Evolutionary conservation across 2,113 vertebrate genomes (phyloP), one percentile per base, ranked within the genome.

Genomic region (Tretioscincus oriximinensis): DNA sequence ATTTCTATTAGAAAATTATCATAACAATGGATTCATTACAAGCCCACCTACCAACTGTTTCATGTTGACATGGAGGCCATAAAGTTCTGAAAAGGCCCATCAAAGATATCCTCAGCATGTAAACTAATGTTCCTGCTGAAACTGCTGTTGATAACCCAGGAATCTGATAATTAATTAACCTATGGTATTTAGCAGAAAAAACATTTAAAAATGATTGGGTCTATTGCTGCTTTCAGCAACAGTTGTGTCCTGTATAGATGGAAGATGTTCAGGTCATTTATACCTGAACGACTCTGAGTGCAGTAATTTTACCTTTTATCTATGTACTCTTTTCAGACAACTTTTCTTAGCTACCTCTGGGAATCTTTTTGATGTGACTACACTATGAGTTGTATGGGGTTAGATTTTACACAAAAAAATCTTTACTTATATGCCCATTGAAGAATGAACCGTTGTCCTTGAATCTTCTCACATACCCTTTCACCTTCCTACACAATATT

Each of bases 381-480:
- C 18, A 61, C 35, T 8, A 64, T 29, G 45, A 0, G 0, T 1
- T 45, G 60, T 73, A 63, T 35, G 2, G 1, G 74, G 16, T 58
- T 81, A 28, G 26, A 26, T 58, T 66, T 47, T 21, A 76, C 21
- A 75, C 1, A 45, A 64, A 67, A 9, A 0, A 29, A 75, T 16
- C 28, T 67, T 80, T 64, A 78, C 7, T 10, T 79, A 69, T 0
- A 0, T 35, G n/a, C 51, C 3, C 64, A 20, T 64, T 80, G 74
- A 7, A 1, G 73, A 83, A 35, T 0, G 1, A 86, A 14, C 20
- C 22, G 84, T 78, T 20, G 26, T 5, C 63, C 73, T 73, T 63
- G 2, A 28, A 64, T 54, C 6, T 49, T 10, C 47, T 49, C 10
- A 49, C 47, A 49, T 49, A 60, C 79, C 11, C 84, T 82, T 66